Base-by-base conservation (phyloP, 2,888 invertebrate genomes). In the Stenolophus ochropezus region DNA sequence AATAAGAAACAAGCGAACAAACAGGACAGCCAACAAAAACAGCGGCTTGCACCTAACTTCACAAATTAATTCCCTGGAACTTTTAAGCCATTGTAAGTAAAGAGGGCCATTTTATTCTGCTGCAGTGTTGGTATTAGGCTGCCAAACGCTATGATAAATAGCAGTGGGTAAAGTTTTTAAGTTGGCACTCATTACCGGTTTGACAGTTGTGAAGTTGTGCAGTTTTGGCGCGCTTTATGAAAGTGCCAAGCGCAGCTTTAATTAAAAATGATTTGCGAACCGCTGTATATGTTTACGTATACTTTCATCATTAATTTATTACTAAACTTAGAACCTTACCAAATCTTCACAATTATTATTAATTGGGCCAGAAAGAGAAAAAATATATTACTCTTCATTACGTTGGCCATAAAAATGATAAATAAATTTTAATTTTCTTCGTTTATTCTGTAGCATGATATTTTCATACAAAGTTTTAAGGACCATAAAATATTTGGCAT, bases 71-170 rank as follows among this genome's bases (percentile, higher is more conserved):
- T 69, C 65, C 65, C 6, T 33, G 33, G 33, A 69, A 69, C 33
- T 69, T 69, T 42, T 69, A 69, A 69, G 65, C 65, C 33, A 33
- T 69, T 69, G 27, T 69, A 69, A 69, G 65, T 69, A 69, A 69
- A 69, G 65, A 69, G 33, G 27, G 33, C 33, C 33, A 69, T 69
- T 69, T 69, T 69, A 69, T 69, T 61, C 25, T 25, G 3, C 61
- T 14, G 23, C 61, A 21, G 23, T n/a, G 14, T 1, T 21, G 61
- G 61, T 61, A 61, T 61, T 61, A 4, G 25, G 25, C 25, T 61
- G 61, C 27, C 25, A 61, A 61, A 61, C 14, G 61, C 25, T 61
- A 61, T 61, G 61, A 61, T 61, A 61, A 61, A 61, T 61, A 61
- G 61, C 61, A 14, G 23, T 14, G n/a, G 14, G 61, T 14, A 61